Percentiles rank a stretch among this genome's conserved stretches.
These are phyloP conservation scores for Lamellibrachia columna DNA, from an alignment of 2,888 invertebrate genomes.

Conservation along the genomic window DNA sequence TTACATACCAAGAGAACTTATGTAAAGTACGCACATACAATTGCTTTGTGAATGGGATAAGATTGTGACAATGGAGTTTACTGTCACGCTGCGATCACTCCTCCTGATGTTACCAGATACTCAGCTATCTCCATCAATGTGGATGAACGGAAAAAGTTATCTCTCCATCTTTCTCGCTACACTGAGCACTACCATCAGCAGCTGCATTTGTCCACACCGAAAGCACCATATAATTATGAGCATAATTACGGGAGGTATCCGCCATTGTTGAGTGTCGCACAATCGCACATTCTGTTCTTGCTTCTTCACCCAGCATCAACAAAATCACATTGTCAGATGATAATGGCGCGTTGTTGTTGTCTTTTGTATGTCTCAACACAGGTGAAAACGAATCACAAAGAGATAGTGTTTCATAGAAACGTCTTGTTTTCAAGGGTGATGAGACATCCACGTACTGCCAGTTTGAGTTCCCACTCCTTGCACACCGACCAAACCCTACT, in stretches of 20 bases:
- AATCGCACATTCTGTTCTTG: not conserved
- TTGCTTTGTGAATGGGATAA: not conserved
- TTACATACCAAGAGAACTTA: not conserved
- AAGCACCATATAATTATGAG: not conserved
- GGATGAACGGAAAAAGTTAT: constrained; percentile 11
- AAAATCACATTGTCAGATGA: not conserved
- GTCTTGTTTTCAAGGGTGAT: constrained; percentile 2
- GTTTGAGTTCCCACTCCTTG: not conserved
- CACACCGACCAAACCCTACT: not conserved
- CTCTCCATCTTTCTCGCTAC: not conserved
- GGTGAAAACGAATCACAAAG: not conserved
- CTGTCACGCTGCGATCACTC: not conserved
- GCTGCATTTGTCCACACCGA: not conserved
- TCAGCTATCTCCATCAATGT: not conserved
- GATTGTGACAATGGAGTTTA: not conserved
- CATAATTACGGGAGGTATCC: constrained; percentile 6
- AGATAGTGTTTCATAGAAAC: constrained; percentile 5
- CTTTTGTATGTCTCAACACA: not conserved
- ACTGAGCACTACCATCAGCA: not conserved
- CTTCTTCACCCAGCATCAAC: not conserved
- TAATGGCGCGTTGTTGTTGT: not conserved
- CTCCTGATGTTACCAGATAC: not conserved
- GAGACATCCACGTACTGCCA: not conserved
- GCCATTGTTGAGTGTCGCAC: not conserved
- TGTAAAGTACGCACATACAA: not conserved